Evolutionary conservation across 2,797 vertebrate genomes (phyloP).

Genomic region (Acipenser transmontanus): DNA sequence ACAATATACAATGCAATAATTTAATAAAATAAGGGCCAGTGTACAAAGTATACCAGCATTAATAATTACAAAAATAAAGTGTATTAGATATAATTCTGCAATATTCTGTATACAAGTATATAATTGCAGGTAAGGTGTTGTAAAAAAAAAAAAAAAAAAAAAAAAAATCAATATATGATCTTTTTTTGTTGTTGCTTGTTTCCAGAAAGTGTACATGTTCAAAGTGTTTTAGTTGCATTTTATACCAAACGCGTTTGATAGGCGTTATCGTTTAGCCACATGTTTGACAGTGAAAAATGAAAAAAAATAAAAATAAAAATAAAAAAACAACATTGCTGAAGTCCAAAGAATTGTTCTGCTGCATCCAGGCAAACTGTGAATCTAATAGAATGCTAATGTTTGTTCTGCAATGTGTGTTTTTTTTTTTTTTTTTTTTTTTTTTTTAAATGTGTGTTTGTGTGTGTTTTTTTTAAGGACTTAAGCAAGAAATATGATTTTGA

Average conservation of each 20-base stretch:
- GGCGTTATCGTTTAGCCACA: constrained; percentile 64
- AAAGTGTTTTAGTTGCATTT: constrained; percentile 56
- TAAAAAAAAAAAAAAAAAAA: constrained; percentile 56
- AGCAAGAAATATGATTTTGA: constrained; percentile 30
- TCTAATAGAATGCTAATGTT: constrained; percentile 81
- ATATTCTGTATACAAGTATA: constrained; percentile 75
- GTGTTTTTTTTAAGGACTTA: constrained; percentile 35
- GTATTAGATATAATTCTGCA: constrained; percentile 81
- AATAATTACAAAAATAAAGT: constrained; percentile 64
- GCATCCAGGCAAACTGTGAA: constrained; percentile 97
- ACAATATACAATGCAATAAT: constrained; percentile 87
- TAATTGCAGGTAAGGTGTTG: constrained; percentile 70
- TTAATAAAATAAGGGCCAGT: constrained; percentile 86
- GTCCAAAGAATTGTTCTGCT: constrained; percentile 99
- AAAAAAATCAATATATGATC: constrained; percentile 39
- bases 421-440: constrained; percentile 49
- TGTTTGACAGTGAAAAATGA: constrained; percentile 62
- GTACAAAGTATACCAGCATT: constrained; percentile 95
- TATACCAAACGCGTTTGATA: constrained; percentile 61
- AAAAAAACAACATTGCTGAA: constrained; percentile 67
- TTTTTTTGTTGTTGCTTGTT: constrained; percentile 34
- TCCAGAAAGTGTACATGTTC: constrained; percentile 53
- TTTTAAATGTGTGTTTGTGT: constrained; percentile 16
- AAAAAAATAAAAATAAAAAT: constrained; percentile 22
- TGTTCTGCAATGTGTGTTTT: constrained; percentile 67